phyloP scores from a whole-genome alignment of 2,797 vertebrate genomes.

The Fistularia commersonii region DNA sequence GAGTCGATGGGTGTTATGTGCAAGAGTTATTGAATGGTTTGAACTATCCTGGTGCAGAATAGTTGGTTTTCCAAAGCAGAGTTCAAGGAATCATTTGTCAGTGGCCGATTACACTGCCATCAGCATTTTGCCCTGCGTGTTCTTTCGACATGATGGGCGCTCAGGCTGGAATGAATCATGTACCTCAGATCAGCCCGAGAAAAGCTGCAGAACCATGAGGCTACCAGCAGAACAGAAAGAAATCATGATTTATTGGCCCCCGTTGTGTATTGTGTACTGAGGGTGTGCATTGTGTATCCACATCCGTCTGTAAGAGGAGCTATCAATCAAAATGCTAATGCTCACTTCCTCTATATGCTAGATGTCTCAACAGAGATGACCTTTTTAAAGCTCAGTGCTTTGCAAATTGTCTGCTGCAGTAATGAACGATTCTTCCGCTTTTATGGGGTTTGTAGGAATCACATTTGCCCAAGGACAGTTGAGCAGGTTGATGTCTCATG shows the following conservation, averaged over 20 bases:
- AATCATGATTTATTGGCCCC: background rate
- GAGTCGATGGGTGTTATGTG: too few species aligned
- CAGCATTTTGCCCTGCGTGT: slow-evolving; percentile 10
- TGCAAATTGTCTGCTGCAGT: slow-evolving; percentile 1
- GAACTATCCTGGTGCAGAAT: background rate
- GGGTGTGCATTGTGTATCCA: slow-evolving; percentile 9
- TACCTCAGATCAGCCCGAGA: too few species aligned
- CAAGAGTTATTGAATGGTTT: background rate
- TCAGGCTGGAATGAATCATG: background rate
- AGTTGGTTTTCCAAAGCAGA: background rate
- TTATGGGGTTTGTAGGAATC: too few species aligned
- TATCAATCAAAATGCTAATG: slow-evolving; percentile 32
- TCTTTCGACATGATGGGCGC: slow-evolving; percentile 18
- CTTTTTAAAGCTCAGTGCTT: slow-evolving; percentile 6
- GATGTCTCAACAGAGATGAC: slow-evolving; percentile 1
- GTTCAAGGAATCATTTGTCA: slow-evolving; percentile 18
- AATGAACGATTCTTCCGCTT: too few species aligned
- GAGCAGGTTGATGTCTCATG: too few species aligned
- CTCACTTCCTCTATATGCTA: slow-evolving; percentile 11
- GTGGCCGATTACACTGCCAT: slow-evolving; percentile 6
- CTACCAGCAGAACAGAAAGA: slow-evolving; percentile 1
- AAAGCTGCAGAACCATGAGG: slow-evolving; percentile 7
- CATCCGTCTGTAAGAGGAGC: slow-evolving; percentile 6
- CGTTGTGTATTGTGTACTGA: slow-evolving; percentile 14
- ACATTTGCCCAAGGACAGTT: too few species aligned